Evolutionary conservation across 2,113 vertebrate genomes (phyloP), one percentile per base, ranked within the genome.

Genomic region (Vulpes ferrilata): DNA sequence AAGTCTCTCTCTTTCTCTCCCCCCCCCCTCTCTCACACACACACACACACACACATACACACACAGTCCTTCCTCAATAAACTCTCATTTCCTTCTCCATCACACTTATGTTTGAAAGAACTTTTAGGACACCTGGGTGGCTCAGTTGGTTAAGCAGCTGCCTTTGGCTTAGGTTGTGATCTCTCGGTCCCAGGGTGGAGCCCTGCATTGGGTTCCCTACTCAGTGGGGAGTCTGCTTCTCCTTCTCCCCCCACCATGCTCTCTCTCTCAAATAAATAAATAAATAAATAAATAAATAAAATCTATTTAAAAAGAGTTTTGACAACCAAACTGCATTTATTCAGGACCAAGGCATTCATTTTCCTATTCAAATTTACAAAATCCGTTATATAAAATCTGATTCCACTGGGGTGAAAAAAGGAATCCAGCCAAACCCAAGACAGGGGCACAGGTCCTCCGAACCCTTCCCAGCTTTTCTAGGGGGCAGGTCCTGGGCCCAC

Each of bases 291-390:
- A 10, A 69, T 69, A 69, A n/a, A 69, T 69, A 69, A 69, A 9
- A 35, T 17, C 15, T 69, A 19, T 62, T 32, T 30, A 30, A 67
- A 67, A 96, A 82, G 55, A 95, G 88, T 74, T 90, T 59, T 88
- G 76, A 84, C 59, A 55, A 92, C 57, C n/a, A 91, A 96, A 71
- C 20, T 57, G 27, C 62, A 87, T 78, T 88, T 92, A 32, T 90
- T 74, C 59, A 88, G 78, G 60, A 76, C 43, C 64, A 87, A 35
- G 22, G 8, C 81, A 93, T 80, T 92, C 19, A 2, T 71, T 74
- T 84, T 80, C 62, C 48, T 32, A 55, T 86, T 62, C 60, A 5
- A 74, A 71, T 94, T 27, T n/a, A 59, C 8, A 86, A 93, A 86
- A 53, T 82, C 30, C 19, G 5, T 48, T 11, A 57, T 62, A 20